Conservation (phyloP, 2,797 vertebrate genomes). For the Craterocephalus amniculus region DNA sequence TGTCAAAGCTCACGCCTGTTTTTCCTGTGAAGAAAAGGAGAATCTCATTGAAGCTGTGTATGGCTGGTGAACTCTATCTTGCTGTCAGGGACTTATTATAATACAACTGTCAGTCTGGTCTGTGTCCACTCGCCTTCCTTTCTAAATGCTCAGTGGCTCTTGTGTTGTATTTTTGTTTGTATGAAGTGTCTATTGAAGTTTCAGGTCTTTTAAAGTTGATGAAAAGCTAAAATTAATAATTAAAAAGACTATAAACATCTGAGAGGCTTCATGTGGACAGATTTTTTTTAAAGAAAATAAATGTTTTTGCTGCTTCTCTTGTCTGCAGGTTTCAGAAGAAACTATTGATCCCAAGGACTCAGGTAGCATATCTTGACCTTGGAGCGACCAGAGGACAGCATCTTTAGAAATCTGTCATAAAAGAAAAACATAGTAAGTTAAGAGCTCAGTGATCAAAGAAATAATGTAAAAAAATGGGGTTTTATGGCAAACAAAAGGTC, state of each 20-base stretch:
- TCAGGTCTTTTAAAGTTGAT: not conserved
- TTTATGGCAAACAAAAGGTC: not conserved
- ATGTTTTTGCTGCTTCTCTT: conserved; percentile 1
- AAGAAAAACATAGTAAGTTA: not conserved
- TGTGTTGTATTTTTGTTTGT: not conserved
- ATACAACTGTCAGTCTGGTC: not conserved
- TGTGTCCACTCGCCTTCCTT: conserved; percentile 1
- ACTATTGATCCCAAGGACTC: not conserved
- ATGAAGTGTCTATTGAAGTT: not conserved
- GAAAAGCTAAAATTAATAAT: not conserved
- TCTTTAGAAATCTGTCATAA: not conserved
- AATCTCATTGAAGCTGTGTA: not conserved
- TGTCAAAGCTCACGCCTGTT: conserved; percentile 1
- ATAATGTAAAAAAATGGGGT: too few species aligned
- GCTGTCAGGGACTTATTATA: not conserved
- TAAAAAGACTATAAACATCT: not conserved
- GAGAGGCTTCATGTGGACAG: too few species aligned
- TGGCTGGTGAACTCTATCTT: not conserved
- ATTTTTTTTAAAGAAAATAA: too few species aligned
- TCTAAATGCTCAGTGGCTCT: not conserved
- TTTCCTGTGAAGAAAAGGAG: conserved; percentile 6
- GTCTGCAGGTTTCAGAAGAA: not conserved
- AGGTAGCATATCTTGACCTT: not conserved
- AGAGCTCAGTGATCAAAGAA: not conserved
- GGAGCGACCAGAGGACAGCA: conserved; percentile 12